Conservation (phyloP, 2,797 vertebrate genomes). For the Tapera naevia region DNA sequence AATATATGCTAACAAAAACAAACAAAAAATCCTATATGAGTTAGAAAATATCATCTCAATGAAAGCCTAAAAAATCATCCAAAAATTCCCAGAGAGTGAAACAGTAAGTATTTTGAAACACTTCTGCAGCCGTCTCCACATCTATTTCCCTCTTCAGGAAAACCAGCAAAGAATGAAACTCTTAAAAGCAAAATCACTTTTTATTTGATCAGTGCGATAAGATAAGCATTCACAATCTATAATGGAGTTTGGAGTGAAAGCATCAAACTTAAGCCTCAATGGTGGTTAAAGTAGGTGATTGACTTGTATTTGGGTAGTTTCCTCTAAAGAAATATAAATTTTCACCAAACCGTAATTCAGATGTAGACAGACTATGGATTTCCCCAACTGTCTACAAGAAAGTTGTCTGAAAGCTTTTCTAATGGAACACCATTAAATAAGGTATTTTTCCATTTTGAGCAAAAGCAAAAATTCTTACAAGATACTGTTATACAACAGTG, state of each 20-base stretch:
- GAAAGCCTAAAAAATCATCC: neutral
- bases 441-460: neutral
- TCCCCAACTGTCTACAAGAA: neutral
- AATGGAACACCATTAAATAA: neutral
- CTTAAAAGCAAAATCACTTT: neutral
- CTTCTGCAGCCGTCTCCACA: neutral
- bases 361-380: neutral
- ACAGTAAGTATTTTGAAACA: neutral
- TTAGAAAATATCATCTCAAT: neutral
- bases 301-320: neutral
- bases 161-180: neutral
- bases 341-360: neutral
- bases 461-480: neutral
- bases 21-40: neutral
- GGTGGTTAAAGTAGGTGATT: neutral
- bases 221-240: neutral
- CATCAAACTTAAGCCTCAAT: neutral
- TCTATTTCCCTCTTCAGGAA: neutral
- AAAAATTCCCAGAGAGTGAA: neutral
- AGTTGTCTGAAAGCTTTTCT: neutral
- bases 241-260: neutral
- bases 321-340: neutral
- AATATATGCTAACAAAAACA: neutral
- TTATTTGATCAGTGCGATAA: neutral
- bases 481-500: neutral